phyloP scores from a whole-genome alignment of 2,797 vertebrate species.

The Austrolebias charrua region DNA sequence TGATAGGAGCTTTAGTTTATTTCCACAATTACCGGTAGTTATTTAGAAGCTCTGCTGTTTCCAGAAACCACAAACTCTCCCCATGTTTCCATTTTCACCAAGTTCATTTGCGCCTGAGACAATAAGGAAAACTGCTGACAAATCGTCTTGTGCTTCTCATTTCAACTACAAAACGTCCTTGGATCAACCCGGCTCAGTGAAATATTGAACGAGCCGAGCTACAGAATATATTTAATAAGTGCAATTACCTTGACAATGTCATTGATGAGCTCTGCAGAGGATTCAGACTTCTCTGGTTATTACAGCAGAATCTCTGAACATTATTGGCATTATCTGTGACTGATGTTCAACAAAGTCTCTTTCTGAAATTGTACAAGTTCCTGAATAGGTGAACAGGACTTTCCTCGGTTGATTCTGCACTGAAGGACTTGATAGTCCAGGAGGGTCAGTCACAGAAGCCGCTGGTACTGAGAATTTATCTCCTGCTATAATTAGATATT shows the following conservation, averaged over 20 bases:
- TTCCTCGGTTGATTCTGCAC: background rate
- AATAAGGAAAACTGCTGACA: slow-evolving; percentile 28
- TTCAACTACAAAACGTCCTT: slow-evolving; percentile 47
- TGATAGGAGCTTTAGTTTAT: slow-evolving; percentile 19
- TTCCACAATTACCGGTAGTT: slow-evolving; percentile 7
- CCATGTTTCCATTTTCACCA: slow-evolving; percentile 30
- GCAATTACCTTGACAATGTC: slow-evolving; percentile 54
- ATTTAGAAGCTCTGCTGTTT: slow-evolving; percentile 36
- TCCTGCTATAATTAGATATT: slow-evolving; percentile 12
- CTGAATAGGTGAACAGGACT: slow-evolving; percentile 16
- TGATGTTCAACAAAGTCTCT: slow-evolving; percentile 51
- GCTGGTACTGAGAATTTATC: slow-evolving; percentile 21
- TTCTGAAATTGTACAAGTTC: slow-evolving; percentile 41
- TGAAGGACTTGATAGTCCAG: background rate
- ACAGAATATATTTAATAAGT: slow-evolving; percentile 51
- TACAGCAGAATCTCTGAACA: slow-evolving; percentile 46
- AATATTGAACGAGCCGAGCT: slow-evolving; percentile 44
- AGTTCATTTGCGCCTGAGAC: slow-evolving; percentile 32
- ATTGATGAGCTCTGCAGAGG: slow-evolving; percentile 53
- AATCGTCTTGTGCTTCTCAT: slow-evolving; percentile 31
- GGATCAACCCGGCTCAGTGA: slow-evolving; percentile 38
- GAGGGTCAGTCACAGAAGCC: slow-evolving; percentile 23
- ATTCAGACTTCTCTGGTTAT: slow-evolving; percentile 53
- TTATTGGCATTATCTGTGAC: slow-evolving; percentile 53
- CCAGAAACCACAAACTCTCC: slow-evolving; percentile 38